These are phyloP conservation scores for Oscheius sp. DNA, from an alignment of 2,888 invertebrate genomes.

Conservation along the genomic window DNA sequence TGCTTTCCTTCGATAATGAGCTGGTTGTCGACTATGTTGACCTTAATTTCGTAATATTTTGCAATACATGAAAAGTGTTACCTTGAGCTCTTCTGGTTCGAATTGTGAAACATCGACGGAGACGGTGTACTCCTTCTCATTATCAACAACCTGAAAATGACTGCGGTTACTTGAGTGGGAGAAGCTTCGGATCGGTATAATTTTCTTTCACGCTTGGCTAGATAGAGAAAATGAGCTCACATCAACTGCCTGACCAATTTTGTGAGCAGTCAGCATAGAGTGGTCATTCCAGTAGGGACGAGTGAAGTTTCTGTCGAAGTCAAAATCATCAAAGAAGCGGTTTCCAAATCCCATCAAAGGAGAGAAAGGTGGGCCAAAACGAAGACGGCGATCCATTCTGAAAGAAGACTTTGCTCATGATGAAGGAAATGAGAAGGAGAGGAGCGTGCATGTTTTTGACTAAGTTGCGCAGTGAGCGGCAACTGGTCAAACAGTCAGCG, in stretches of 20 bases:
- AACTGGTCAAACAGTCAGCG: constrained; percentile 31
- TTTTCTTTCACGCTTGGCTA: not conserved
- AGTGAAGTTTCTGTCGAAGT: constrained; percentile 59
- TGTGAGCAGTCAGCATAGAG: constrained; percentile 58
- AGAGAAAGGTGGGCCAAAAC: constrained; percentile 55
- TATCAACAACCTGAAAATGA: constrained; percentile 50
- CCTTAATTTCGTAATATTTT: constrained; percentile 19
- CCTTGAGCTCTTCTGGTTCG: constrained; percentile 66
- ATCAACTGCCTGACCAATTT: constrained; percentile 62
- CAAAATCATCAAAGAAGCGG: constrained; percentile 62
- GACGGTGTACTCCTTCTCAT: constrained; percentile 55
- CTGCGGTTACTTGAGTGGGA: no score
- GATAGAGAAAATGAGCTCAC: constrained; percentile 38
- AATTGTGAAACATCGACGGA: constrained; percentile 65
- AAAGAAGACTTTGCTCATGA: not conserved
- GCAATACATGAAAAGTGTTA: constrained; percentile 7
- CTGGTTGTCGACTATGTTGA: constrained; percentile 63
- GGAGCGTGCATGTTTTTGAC: constrained; percentile 12
- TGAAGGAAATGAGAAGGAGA: not conserved
- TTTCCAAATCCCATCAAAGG: constrained; percentile 42
- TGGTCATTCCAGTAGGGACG: constrained; percentile 66
- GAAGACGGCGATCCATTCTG: constrained; percentile 49
- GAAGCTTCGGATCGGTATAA: not conserved
- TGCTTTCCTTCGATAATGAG: constrained; percentile 65
- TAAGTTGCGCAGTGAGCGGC: constrained; percentile 13